phyloP scores from a whole-genome alignment of 2,888 invertebrate genomes.

The Pardosa pseudoannulata region DNA sequence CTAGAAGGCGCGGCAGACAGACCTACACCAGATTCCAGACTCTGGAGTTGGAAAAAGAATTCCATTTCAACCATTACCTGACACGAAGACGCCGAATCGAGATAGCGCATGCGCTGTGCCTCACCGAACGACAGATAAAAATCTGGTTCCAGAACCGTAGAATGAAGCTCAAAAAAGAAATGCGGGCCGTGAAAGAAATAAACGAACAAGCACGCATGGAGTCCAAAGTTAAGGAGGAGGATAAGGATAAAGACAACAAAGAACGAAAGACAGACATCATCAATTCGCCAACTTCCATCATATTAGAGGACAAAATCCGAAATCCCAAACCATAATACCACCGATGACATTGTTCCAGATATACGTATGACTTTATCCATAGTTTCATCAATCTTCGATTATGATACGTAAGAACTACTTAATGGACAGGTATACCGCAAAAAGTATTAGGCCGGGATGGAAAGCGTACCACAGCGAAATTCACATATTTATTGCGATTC shows the following conservation, averaged over 20 bases:
- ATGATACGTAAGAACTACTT: conserved; percentile 69
- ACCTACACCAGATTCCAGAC: conserved; percentile 99
- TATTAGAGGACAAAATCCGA: conserved; percentile 68
- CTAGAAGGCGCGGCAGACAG: conserved; percentile 94
- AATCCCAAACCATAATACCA: conserved; percentile 57
- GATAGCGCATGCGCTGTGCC: conserved; percentile 96
- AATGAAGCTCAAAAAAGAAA: conserved; percentile 97
- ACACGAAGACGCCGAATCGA: conserved; percentile 97
- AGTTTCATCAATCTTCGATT: conserved; percentile 8
- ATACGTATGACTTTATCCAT: conserved; percentile 13
- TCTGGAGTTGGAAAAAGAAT: conserved; percentile 97
- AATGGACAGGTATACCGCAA: conserved; percentile 56
- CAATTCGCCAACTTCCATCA: conserved; percentile 49
- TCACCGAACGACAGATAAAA: conserved; percentile 97
- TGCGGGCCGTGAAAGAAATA: conserved; percentile 91
- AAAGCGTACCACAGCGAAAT: conserved; percentile 3
- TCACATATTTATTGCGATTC: not conserved
- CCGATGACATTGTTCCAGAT: conserved; percentile 9
- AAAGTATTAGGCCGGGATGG: conserved; percentile 50
- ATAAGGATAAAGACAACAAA: conserved; percentile 66
- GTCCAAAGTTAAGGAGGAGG: conserved; percentile 47
- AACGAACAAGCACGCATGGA: conserved; percentile 73
- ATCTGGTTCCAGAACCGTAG: conserved; percentile 94
- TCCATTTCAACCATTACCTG: conserved; percentile 97
- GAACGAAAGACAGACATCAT: conserved; percentile 38